Percentiles rank a stretch among this genome's conserved stretches.
phyloP scores from a whole-genome alignment of 53 echinoderm and acorn worm genomes.

The Apostichopus leukothele region DNA sequence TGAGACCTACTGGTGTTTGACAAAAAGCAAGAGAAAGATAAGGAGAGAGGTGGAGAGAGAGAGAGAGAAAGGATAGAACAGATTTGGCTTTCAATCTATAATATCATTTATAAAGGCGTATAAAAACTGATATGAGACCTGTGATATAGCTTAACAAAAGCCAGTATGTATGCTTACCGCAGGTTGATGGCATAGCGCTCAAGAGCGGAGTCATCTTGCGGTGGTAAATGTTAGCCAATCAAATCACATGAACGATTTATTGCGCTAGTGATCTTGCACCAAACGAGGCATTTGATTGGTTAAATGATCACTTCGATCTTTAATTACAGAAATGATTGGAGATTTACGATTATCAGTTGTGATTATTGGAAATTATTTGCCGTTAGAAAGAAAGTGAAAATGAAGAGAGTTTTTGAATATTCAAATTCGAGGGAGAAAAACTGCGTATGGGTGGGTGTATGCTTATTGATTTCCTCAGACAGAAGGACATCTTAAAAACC shows the following conservation, averaged over 20 bases:
- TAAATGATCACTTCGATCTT: not conserved
- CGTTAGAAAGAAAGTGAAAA: not conserved
- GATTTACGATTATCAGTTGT: slow-evolving; percentile 19
- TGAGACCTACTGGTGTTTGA: not conserved
- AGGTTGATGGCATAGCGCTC: not conserved
- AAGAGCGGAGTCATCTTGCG: not conserved
- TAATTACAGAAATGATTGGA: slow-evolving; percentile 31
- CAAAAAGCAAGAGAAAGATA: not conserved
- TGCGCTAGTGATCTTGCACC: not conserved
- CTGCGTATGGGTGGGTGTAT: too few relatives aligned
- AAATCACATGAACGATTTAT: slow-evolving; percentile 31
- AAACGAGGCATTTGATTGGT: slow-evolving; percentile 18
- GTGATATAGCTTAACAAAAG: not conserved
- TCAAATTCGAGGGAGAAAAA: too few relatives aligned
- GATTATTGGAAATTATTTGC: not conserved
- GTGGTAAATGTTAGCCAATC: slow-evolving; percentile 12
- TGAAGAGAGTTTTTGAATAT: too few relatives aligned
- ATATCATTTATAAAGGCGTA: too few relatives aligned
- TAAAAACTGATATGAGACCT: not conserved
- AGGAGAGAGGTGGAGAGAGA: not conserved
- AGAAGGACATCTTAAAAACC: too few relatives aligned
- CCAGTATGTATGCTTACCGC: not conserved
- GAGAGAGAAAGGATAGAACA: too few relatives aligned
- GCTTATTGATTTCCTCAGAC: too few relatives aligned
- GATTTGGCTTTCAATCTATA: too few relatives aligned